A percentile compares a stretch with the other conserved stretches of the same genome.
These are phyloP conservation scores for Cerceris ruficornis DNA, from an alignment of 2,888 invertebrate species.

Conservation along the genomic window DNA sequence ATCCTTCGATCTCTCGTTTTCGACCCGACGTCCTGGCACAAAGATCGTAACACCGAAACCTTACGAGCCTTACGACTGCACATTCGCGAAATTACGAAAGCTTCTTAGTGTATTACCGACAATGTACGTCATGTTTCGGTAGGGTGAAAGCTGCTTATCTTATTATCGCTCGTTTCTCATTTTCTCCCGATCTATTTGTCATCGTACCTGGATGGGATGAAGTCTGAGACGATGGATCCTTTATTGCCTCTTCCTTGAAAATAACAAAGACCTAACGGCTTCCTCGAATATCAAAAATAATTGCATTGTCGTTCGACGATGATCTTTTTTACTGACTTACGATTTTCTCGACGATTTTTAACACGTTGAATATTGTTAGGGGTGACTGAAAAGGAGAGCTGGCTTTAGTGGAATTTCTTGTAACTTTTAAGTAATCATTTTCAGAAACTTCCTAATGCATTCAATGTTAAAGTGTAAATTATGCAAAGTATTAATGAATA, in stretches of 20 bases:
- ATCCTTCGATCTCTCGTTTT: background rate
- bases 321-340: no score
- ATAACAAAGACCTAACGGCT: background rate
- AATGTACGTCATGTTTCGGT: background rate
- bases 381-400: no score
- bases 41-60: conserved; percentile 8
- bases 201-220: background rate
- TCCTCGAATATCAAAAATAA: background rate
- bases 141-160: conserved; percentile 21
- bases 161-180: conserved; percentile 6
- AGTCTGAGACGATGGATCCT: background rate
- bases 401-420: no score
- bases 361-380: no score
- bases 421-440: no score
- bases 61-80: background rate
- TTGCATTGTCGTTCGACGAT: no score
- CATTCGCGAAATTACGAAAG: conserved; percentile 16
- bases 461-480: no score
- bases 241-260: no score
- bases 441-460: no score
- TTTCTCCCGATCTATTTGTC: conserved; percentile 6
- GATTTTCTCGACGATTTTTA: no score
- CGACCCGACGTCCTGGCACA: background rate
- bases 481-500: background rate
- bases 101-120: conserved; percentile 37